Evolutionary conservation across 2,113 vertebrate genomes (phyloP).

Genomic region (Thryonomys swinderianus): DNA sequence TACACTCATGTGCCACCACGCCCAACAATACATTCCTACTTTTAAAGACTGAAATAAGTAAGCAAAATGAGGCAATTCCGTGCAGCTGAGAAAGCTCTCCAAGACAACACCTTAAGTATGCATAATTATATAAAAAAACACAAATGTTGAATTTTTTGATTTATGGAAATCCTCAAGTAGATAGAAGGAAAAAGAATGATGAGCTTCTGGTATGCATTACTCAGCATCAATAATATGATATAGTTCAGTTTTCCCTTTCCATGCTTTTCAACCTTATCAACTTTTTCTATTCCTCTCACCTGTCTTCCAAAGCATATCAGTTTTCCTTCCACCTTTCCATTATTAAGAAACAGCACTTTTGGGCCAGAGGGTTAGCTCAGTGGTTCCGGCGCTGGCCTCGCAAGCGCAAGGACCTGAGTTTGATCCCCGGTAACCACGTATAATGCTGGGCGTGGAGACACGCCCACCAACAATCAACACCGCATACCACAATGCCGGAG

Average conservation of each 20-base stretch:
- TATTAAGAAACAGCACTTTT: not conserved
- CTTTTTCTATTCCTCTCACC: not conserved
- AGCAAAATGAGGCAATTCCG: not conserved
- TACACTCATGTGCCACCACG: not conserved
- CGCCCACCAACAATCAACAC: no score
- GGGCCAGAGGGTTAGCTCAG: no score
- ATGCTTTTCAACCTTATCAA: not conserved
- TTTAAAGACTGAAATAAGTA: not conserved
- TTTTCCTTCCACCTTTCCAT: not conserved
- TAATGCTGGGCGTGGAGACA: no score
- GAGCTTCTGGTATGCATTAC: not conserved
- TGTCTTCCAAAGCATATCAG: not conserved
- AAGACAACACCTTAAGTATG: not conserved
- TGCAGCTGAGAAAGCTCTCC: not conserved
- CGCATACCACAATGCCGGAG: no score
- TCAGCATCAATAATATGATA: not conserved
- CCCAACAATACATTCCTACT: not conserved
- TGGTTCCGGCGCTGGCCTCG: no score
- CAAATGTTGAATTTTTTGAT: not conserved
- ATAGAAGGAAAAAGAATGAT: not conserved
- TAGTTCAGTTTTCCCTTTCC: not conserved
- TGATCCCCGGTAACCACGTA: no score
- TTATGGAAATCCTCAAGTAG: not conserved
- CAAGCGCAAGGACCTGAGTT: no score
- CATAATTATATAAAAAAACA: conserved; percentile 9